Percentiles rank a stretch among this genome's conserved stretches.
Conservation (phyloP, 2,113 vertebrate species). For the Toxotes chatareus region DNA sequence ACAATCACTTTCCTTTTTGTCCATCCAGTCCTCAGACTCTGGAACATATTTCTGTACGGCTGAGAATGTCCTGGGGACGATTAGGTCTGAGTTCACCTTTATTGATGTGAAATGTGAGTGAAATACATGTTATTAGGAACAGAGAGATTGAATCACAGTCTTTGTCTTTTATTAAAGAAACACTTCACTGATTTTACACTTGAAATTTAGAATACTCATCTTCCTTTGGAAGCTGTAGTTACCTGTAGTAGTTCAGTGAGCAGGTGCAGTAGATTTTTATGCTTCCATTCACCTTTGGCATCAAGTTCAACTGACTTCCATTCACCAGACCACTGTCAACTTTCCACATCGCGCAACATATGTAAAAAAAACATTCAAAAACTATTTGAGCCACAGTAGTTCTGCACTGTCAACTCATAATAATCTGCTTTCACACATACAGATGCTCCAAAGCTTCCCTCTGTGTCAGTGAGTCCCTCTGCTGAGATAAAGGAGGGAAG, state of each 20-base stretch:
- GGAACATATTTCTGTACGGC: conserved; percentile 44
- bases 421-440: neutral
- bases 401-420: neutral
- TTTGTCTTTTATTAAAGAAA: neutral
- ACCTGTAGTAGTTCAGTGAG: no score
- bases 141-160: no score
- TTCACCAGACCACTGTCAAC: no score
- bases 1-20: neutral
- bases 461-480: conserved; percentile 10
- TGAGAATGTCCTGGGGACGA: conserved; percentile 28
- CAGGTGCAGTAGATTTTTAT: no score
- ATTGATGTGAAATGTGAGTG: conserved; percentile 59
- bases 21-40: conserved; percentile 35
- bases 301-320: no score
- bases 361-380: no score
- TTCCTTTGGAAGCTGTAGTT: no score
- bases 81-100: accelerated
- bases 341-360: no score
- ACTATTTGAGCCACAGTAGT: neutral
- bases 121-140: neutral
- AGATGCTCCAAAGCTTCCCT: no score
- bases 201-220: no score
- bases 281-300: no score
- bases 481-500: neutral
- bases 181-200: no score